Evolutionary conservation across 92 coral and sea anemone genomes (phyloP).

Genomic region (Plumapathes pennacea): DNA sequence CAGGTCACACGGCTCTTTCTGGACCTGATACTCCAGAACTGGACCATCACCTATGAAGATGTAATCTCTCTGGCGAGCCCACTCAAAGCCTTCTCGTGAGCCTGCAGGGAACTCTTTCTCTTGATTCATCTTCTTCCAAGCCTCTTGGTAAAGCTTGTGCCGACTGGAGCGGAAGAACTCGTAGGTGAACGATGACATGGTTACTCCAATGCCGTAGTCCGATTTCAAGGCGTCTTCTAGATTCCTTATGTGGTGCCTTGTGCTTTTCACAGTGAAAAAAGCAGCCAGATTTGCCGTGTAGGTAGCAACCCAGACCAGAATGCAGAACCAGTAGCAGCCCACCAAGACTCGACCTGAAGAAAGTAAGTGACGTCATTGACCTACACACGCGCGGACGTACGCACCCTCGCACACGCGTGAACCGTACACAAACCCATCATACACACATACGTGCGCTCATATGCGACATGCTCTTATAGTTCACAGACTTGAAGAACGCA

Average conservation of each 20-base stretch:
- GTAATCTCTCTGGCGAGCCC: conserved; percentile 47
- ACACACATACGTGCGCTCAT: too few relatives aligned
- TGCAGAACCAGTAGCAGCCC: conserved; percentile 81
- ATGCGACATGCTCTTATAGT: too few relatives aligned
- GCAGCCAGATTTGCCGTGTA: conserved; percentile 86
- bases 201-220: conserved; percentile 29
- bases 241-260: conserved; percentile 24
- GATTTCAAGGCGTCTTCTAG: conserved; percentile 48
- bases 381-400: neutral
- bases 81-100: conserved; percentile 16
- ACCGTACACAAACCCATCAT: too few relatives aligned
- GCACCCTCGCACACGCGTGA: too few relatives aligned
- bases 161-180: conserved; percentile 20
- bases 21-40: conserved; percentile 18
- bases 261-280: conserved; percentile 55
- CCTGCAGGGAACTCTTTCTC: conserved; percentile 1
- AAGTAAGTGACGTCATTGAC: neutral
- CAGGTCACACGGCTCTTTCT: conserved; percentile 68
- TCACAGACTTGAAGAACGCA: too few relatives aligned
- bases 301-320: conserved; percentile 75
- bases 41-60: conserved; percentile 69
- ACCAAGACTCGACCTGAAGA: conserved; percentile 65
- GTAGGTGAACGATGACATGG: conserved; percentile 35
- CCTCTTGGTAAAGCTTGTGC: conserved; percentile 10
- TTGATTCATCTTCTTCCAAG: conserved; percentile 8